These are phyloP conservation scores for Melieria omissa DNA, from an alignment of 2,888 invertebrate species.

Conservation along the genomic window DNA sequence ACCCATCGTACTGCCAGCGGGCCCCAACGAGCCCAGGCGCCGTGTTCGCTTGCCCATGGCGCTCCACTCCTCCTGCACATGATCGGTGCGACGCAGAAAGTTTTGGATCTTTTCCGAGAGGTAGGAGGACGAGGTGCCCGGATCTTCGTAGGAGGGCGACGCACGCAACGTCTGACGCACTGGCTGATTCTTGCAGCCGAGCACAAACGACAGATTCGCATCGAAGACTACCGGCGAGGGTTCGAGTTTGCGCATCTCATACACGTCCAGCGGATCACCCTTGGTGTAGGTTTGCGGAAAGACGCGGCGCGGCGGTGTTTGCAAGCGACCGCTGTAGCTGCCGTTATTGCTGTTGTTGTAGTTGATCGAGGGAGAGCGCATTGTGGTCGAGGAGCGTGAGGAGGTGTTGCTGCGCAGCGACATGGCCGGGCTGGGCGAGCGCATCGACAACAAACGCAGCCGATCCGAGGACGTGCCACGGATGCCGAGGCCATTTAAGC, in stretches of 20 bases:
- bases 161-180: slow-evolving; percentile 77
- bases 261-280: slow-evolving; percentile 69
- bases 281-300: slow-evolving; percentile 74
- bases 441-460: slow-evolving; percentile 54
- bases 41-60: slow-evolving; percentile 71
- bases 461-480: slow-evolving; percentile 47
- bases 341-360: slow-evolving; percentile 10
- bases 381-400: slow-evolving; percentile 52
- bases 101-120: slow-evolving; percentile 81
- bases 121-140: slow-evolving; percentile 81
- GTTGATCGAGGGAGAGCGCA: slow-evolving; percentile 40
- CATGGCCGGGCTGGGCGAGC: slow-evolving; percentile 72
- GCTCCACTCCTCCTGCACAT: slow-evolving; percentile 89
- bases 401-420: slow-evolving; percentile 54
- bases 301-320: slow-evolving; percentile 71
- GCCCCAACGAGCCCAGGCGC: slow-evolving; percentile 58
- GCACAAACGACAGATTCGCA: slow-evolving; percentile 82
- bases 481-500: slow-evolving; percentile 29
- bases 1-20: slow-evolving; percentile 29
- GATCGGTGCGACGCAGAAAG: slow-evolving; percentile 85
- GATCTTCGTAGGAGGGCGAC: slow-evolving; percentile 80
- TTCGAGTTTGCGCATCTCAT: slow-evolving; percentile 74
- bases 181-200: slow-evolving; percentile 79
- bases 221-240: slow-evolving; percentile 84
- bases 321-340: slow-evolving; percentile 42